Evolutionary conservation across 1,140 invertebrate species (phyloP).

Genomic region (Aphelenchoides fujianensis): DNA sequence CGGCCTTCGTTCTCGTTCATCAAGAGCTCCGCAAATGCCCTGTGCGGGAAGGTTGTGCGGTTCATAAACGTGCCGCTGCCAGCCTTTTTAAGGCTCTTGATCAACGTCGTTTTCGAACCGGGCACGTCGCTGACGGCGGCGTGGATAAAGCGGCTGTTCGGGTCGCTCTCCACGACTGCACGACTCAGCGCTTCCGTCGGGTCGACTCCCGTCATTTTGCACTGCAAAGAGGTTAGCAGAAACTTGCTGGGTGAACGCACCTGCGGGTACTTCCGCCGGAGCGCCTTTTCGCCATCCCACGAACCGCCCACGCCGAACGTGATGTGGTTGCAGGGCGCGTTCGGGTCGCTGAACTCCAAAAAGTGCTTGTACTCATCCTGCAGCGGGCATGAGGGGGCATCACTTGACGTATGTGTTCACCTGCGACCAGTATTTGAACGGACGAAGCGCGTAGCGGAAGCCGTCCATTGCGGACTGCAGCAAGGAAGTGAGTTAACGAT

Average conservation of each 20-base stretch:
- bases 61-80: too few relatives aligned
- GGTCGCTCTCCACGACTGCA: neutral
- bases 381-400: too few relatives aligned
- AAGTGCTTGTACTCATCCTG: neutral
- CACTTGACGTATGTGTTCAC: too few relatives aligned
- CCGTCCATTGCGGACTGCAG: neutral
- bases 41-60: too few relatives aligned
- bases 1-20: neutral
- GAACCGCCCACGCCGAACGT: neutral
- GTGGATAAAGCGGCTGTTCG: slow-evolving; percentile 1
- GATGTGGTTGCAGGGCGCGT: neutral
- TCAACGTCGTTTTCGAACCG: too few relatives aligned
- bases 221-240: too few relatives aligned
- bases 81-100: too few relatives aligned
- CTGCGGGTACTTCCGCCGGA: neutral
- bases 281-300: neutral
- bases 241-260: too few relatives aligned
- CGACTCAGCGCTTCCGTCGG: neutral
- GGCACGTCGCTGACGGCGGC: neutral
- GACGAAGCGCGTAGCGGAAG: neutral
- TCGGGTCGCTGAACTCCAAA: neutral
- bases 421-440: neutral
- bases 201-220: slow-evolving; percentile 2
- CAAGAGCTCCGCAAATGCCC: neutral
- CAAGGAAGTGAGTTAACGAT: too few relatives aligned